Evolutionary conservation across 2,888 invertebrate species (phyloP).

Genomic region (Sericinus montela): DNA sequence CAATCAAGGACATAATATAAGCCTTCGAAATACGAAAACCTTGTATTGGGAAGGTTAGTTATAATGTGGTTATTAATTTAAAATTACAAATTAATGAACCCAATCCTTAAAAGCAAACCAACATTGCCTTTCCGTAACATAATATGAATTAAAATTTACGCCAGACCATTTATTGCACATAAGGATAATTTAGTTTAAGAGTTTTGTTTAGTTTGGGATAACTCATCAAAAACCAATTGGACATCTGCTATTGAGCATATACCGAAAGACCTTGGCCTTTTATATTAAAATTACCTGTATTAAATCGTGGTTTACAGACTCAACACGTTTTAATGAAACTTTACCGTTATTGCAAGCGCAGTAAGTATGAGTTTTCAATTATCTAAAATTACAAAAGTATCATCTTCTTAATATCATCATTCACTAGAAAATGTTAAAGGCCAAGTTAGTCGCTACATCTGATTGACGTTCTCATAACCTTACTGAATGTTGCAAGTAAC

Average conservation of each 20-base stretch:
- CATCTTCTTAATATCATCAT: slow-evolving; percentile 47
- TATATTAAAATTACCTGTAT: slow-evolving; percentile 47
- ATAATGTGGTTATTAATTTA: too few species aligned
- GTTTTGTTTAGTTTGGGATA: neutral
- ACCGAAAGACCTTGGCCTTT: slow-evolving; percentile 68
- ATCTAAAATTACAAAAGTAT: slow-evolving; percentile 32
- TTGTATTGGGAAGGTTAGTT: too few species aligned
- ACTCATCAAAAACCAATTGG: slow-evolving; percentile 63
- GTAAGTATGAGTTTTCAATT: slow-evolving; percentile 35
- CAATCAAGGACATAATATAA: too few species aligned
- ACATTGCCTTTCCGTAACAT: too few species aligned
- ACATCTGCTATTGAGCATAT: slow-evolving; percentile 55
- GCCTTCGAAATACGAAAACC: too few species aligned
- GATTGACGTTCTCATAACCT: slow-evolving; percentile 66
- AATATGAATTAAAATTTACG: too few species aligned
- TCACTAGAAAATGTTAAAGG: slow-evolving; percentile 56
- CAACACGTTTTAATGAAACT: slow-evolving; percentile 18
- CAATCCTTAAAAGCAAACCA: too few species aligned
- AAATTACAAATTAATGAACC: too few species aligned
- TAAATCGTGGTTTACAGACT: slow-evolving; percentile 40
- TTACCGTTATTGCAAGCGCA: slow-evolving; percentile 36
- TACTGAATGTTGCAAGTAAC: slow-evolving; percentile 33
- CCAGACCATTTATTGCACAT: too few species aligned
- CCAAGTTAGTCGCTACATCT: slow-evolving; percentile 37
- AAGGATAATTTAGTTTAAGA: too few species aligned